Evolutionary conservation across 2,888 invertebrate genomes (phyloP), one percentile per base, ranked within the genome.

Genomic region (Galerucella nymphaeae): DNA sequence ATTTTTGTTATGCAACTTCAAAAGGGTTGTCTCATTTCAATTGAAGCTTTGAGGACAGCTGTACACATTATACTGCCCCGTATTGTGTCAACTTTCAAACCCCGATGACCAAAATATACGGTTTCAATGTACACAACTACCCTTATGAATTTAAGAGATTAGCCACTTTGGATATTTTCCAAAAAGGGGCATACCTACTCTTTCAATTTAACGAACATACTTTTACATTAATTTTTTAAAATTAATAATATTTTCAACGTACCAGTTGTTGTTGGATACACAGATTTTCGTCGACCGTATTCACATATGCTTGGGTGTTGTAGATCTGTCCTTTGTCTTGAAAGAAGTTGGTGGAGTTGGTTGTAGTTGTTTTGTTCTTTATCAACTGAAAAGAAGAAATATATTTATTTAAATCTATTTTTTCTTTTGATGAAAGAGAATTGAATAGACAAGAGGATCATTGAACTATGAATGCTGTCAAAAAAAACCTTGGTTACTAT

Each of bases 351-450:
- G 73, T 84, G 84, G 48, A 84, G 82, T 65, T 74, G 74, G 70
- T 74, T 74, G 88, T 89, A 83, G 87, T 89, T 80, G 88, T 89
- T 81, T 90, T 91, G 85, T 91, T 91, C 88, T 90, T 92, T 92
- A 79, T 92, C 93, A 86, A 90, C 90, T 90, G 88, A 11, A 89
- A 89, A 78, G 80, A 80, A 79, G 81, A 78, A 70, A 53, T 53
- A 16, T 14, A 5, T 45, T 45, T 45, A 30, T 30, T 30, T 38
- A 38, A 38, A 38, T 38, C 30, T 30, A 30, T 30, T 6, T 30
- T 30, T 6, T 30, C 30, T 38, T 38, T 38, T 38, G 30, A 38
- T 38, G 9, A 30, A 30, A 6, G 6, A 30, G 30, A 30, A 30
- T 30, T 30, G 23, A 23, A 23, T 23, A 23, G 23, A 23, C 23